phyloP scores from a whole-genome alignment of 1,140 invertebrate species.

The Drosophila oshimai region DNA sequence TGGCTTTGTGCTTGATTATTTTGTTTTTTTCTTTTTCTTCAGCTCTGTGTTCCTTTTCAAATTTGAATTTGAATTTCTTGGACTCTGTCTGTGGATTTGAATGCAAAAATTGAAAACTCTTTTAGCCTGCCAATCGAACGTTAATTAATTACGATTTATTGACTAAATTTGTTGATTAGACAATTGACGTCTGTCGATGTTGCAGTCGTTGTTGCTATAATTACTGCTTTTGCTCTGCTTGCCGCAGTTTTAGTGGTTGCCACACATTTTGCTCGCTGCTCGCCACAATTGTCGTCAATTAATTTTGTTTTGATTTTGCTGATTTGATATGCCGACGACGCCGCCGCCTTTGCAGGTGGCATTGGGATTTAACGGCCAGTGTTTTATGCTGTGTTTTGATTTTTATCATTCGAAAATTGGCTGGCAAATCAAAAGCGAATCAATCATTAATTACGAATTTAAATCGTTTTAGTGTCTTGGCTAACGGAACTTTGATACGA shows the following conservation, averaged over 20 bases:
- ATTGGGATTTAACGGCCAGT: slow-evolving; percentile 47
- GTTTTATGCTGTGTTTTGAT: slow-evolving; percentile 10
- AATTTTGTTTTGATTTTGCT: slow-evolving; percentile 75
- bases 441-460: slow-evolving; percentile 50
- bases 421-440: slow-evolving; percentile 48
- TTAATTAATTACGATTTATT: slow-evolving; percentile 82
- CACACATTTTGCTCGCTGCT: slow-evolving; percentile 65
- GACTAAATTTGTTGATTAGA: slow-evolving; percentile 81
- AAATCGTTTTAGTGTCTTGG: slow-evolving; percentile 32
- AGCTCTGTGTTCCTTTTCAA: slow-evolving; percentile 30
- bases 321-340: slow-evolving; percentile 61
- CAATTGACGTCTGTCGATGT: slow-evolving; percentile 76
- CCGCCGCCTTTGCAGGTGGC: slow-evolving; percentile 76
- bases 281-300: slow-evolving; percentile 78
- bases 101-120: slow-evolving; percentile 56
- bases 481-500: not conserved
- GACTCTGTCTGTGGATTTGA: slow-evolving; percentile 11
- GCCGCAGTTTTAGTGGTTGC: slow-evolving; percentile 50
- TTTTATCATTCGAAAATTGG: slow-evolving; percentile 16
- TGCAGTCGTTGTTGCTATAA: slow-evolving; percentile 33
- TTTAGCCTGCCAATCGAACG: slow-evolving; percentile 58
- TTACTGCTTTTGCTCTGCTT: slow-evolving; percentile 27
- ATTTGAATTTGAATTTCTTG: slow-evolving; percentile 49
- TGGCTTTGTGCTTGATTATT: slow-evolving; percentile 29
- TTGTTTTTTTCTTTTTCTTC: slow-evolving; percentile 3